Percentiles rank a stretch among this genome's conserved stretches.
These are phyloP conservation scores for Linurgus olivaceus DNA, from an alignment of 2,797 vertebrate species.

Conservation along the genomic window DNA sequence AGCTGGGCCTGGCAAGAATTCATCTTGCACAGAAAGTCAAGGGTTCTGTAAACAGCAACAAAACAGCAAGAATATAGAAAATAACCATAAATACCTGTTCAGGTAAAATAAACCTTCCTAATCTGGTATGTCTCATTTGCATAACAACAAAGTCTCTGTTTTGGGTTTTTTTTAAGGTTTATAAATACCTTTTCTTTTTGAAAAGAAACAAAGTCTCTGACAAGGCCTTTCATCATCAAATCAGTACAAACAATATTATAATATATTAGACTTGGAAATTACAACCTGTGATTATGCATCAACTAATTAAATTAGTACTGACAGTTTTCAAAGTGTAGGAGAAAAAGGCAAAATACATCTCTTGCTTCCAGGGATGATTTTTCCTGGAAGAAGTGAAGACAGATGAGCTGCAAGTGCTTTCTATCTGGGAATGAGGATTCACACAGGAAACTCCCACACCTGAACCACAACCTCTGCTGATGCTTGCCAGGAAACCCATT, in stretches of 20 bases:
- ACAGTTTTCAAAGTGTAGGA: slow-evolving; percentile 55
- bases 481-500: background rate
- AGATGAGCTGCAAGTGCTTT: background rate
- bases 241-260: slow-evolving; percentile 68
- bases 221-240: slow-evolving; percentile 66
- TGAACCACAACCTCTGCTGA: background rate
- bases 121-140: background rate
- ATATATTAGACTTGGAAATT: slow-evolving; percentile 75
- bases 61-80: background rate
- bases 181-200: slow-evolving; percentile 47
- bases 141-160: background rate
- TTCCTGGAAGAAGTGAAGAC: background rate
- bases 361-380: background rate
- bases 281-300: slow-evolving; percentile 62
- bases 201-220: slow-evolving; percentile 65
- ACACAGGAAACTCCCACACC: background rate
- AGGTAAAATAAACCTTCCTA: slow-evolving; percentile 35
- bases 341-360: slow-evolving; percentile 25
- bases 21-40: background rate
- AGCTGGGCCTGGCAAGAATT: background rate
- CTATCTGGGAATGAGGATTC: background rate
- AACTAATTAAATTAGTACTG: slow-evolving; percentile 73
- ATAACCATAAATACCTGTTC: background rate
- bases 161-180: background rate
- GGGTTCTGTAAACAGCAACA: background rate